These are phyloP conservation scores for Gadus macrocephalus DNA, from an alignment of 2,113 vertebrate species.

Conservation along the genomic window DNA sequence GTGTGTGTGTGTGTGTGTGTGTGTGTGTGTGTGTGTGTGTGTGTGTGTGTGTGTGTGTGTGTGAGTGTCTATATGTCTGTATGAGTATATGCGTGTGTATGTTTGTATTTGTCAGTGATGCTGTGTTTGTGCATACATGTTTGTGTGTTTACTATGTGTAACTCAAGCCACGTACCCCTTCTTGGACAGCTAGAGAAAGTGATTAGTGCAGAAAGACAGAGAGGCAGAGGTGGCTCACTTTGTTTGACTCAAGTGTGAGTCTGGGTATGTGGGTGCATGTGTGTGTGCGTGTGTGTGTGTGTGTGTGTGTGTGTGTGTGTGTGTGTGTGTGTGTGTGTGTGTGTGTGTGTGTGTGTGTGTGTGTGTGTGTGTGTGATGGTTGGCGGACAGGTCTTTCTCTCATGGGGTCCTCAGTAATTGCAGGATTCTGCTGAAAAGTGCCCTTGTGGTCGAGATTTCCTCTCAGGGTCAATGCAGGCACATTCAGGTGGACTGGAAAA, in stretches of 20 bases:
- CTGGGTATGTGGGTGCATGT: constrained; percentile 41
- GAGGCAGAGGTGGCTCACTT: constrained; percentile 61
- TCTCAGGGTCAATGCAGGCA: constrained; percentile 2
- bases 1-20: neutral
- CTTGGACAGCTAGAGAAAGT: constrained; percentile 27
- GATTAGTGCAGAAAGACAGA: constrained; percentile 54
- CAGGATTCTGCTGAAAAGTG: constrained; percentile 31
- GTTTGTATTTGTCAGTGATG: constrained; percentile 2
- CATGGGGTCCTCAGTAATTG: constrained; percentile 57
- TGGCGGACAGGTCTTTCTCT: constrained; percentile 72
- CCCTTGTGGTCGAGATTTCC: constrained; percentile 36
- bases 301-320: neutral
- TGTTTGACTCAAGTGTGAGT: constrained; percentile 62
- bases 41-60: neutral
- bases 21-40: neutral
- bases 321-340: constrained; percentile 13
- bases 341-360: constrained; percentile 31
- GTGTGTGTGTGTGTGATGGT: constrained; percentile 16
- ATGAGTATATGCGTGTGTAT: constrained; percentile 11
- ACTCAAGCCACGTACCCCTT: neutral
- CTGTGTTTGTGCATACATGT: neutral
- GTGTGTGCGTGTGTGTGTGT: constrained; percentile 6
- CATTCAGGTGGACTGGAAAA: neutral
- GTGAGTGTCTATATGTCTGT: neutral
- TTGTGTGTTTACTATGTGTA: constrained; percentile 8